Conservation (phyloP, 2,113 vertebrate species). For the Phalacrocorax carbo region DNA sequence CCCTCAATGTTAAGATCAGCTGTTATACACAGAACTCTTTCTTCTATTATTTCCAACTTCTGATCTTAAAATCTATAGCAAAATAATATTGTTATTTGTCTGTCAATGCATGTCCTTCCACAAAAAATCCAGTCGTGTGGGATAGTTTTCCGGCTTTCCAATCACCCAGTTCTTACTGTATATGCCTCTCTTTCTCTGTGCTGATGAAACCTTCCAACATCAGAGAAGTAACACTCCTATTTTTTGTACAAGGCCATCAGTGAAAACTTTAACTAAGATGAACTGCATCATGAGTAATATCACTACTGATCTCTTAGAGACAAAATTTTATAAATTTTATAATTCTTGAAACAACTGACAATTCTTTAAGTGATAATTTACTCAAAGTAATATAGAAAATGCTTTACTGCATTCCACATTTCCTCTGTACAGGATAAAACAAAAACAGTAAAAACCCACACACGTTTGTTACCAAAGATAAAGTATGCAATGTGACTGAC, state of each 20-base stretch:
- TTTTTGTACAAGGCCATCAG: not conserved
- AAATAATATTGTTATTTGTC: not conserved
- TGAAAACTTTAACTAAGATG: not conserved
- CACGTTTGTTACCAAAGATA: not conserved
- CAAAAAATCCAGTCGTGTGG: not conserved
- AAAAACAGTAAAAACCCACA: not conserved
- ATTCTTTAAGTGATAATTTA: not conserved
- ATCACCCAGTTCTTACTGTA: not conserved
- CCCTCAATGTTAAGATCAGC: not conserved
- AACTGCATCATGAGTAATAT: not conserved
- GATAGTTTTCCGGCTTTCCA: not conserved
- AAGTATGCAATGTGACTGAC: not conserved
- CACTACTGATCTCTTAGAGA: accelerated
- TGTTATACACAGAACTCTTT: not conserved
- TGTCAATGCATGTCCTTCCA: not conserved
- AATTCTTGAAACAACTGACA: not conserved
- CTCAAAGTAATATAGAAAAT: not conserved
- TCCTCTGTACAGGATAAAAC: not conserved
- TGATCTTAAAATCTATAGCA: not conserved
- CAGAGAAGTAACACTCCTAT: not conserved
- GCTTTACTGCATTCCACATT: not conserved
- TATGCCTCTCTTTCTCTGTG: not conserved
- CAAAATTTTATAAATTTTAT: not conserved
- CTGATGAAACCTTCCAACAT: not conserved
- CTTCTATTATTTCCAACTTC: not conserved